phyloP scores from a whole-genome alignment of 2,113 vertebrate genomes.

The Eudyptes chrysolophus region DNA sequence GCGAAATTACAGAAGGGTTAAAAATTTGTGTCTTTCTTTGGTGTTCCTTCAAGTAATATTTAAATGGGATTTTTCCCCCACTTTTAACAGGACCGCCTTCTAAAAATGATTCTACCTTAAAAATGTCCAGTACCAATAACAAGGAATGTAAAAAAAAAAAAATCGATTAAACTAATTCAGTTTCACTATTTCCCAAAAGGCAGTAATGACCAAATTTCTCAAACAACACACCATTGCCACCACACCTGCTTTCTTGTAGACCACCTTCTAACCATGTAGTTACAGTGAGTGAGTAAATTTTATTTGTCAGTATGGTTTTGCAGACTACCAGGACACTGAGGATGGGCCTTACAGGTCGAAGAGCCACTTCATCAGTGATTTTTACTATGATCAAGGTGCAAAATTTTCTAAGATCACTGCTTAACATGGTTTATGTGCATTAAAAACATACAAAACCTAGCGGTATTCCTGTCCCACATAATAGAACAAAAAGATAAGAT shows the following conservation, averaged over 20 bases:
- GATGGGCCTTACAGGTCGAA: background rate
- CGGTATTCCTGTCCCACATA: background rate
- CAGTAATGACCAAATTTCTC: background rate
- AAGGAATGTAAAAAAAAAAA: background rate
- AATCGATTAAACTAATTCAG: background rate
- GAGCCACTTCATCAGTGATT: background rate
- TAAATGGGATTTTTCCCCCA: background rate
- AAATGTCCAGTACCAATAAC: background rate
- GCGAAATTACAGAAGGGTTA: accelerated
- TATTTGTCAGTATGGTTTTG: background rate
- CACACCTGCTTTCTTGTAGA: background rate
- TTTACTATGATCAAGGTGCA: background rate
- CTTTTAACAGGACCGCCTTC: background rate
- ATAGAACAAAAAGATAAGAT: background rate
- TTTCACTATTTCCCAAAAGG: background rate
- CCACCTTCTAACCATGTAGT: background rate
- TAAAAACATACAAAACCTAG: background rate
- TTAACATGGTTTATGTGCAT: background rate
- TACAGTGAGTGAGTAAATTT: background rate
- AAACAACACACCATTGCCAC: background rate
- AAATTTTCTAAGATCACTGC: background rate
- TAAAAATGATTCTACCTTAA: background rate
- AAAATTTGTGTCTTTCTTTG: background rate
- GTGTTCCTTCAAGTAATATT: background rate
- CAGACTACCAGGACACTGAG: background rate